Percentiles rank a stretch among this genome's conserved stretches.
Evolutionary conservation across 2,888 invertebrate genomes (phyloP).

Genomic region (Calameuta pallipes): DNA sequence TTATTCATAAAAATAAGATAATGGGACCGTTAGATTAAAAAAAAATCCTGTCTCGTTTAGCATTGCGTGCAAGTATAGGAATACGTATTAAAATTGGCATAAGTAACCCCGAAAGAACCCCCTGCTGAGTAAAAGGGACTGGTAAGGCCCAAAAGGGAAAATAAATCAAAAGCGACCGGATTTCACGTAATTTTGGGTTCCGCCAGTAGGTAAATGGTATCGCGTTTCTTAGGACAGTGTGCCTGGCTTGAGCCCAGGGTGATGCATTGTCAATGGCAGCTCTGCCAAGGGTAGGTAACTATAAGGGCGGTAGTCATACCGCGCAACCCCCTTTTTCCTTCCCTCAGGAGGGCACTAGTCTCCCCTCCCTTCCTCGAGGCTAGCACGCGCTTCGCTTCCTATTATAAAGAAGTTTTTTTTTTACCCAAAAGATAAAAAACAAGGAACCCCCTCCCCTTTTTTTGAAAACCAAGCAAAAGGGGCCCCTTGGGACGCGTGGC

Average conservation of each 20-base stretch:
- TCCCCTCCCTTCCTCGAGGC: conserved; percentile 31
- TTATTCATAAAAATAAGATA: background rate
- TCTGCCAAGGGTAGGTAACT: conserved; percentile 22
- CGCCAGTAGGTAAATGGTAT: conserved; percentile 53
- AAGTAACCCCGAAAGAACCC: background rate
- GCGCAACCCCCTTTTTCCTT: background rate
- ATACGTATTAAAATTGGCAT: background rate
- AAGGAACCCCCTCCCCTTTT: background rate
- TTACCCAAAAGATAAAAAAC: conserved; percentile 39
- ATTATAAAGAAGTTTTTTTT: conserved; percentile 42
- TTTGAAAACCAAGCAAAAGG: background rate
- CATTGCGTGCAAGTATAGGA: background rate
- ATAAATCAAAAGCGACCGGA: conserved; percentile 14
- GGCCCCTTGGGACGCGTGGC: conserved; percentile 42
- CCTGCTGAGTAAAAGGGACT: background rate
- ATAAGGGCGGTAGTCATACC: conserved; percentile 1
- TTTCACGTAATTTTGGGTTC: conserved; percentile 56
- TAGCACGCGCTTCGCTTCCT: conserved; percentile 39
- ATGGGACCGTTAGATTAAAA: too few species aligned
- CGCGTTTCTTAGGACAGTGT: conserved; percentile 52
- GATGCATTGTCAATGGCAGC: conserved; percentile 45
- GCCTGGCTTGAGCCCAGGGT: conserved; percentile 13
- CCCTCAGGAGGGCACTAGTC: background rate
- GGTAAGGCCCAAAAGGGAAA: background rate
- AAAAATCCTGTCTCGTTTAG: background rate